Percentiles rank a stretch among this genome's conserved stretches.
Conservation (phyloP, 2,797 vertebrate genomes). For the Trachops cirrhosus region DNA sequence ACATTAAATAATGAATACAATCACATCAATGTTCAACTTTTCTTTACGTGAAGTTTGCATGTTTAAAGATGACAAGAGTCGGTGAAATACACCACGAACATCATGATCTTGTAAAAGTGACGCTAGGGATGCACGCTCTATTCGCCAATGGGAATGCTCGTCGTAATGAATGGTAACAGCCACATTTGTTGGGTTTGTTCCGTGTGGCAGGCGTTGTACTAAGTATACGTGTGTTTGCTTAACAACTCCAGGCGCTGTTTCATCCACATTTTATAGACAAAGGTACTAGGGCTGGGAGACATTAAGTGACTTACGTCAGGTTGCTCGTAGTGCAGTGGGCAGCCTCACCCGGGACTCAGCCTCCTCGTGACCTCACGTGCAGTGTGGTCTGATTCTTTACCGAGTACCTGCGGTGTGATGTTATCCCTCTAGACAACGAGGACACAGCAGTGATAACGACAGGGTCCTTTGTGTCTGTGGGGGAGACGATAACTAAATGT, state of each 20-base stretch:
- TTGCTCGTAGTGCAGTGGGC: neutral
- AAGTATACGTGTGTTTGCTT: neutral
- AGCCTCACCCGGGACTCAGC: neutral
- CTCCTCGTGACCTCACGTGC: neutral
- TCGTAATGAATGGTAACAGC: neutral
- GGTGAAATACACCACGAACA: neutral
- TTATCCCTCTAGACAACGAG: accelerated
- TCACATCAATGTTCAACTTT: neutral
- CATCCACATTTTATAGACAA: neutral
- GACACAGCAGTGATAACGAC: neutral
- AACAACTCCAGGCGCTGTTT: neutral
- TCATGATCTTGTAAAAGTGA: neutral
- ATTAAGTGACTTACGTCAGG: neutral
- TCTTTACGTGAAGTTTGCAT: neutral
- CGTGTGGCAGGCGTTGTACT: neutral
- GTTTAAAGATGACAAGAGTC: neutral
- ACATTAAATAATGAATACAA: neutral
- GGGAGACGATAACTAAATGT: neutral
- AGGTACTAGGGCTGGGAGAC: neutral
- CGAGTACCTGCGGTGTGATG: neutral
- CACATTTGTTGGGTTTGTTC: neutral
- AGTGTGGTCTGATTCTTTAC: neutral
- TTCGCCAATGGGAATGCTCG: neutral
- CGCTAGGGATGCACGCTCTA: neutral
- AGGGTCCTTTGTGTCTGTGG: neutral